Conservation (phyloP, 64 coral and sea anemone species). For the Dendronephthya gigantea region DNA sequence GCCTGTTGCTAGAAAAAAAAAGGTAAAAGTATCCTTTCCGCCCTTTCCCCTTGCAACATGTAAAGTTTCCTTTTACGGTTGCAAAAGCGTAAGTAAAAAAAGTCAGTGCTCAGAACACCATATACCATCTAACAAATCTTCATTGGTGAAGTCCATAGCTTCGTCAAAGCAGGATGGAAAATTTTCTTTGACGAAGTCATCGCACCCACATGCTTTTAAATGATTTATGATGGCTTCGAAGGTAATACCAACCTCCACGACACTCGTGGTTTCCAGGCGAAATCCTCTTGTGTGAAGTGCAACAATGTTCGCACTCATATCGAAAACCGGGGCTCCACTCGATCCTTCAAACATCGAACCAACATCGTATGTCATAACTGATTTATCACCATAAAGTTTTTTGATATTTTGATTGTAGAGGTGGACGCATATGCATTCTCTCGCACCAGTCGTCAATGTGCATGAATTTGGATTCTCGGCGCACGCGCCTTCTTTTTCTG, state of each 20-base stretch:
- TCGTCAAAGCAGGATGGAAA: background rate
- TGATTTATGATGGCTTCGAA: background rate
- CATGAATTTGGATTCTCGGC: background rate
- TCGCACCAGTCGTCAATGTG: background rate
- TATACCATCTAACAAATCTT: too few species aligned
- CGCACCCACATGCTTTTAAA: background rate
- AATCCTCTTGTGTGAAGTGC: background rate
- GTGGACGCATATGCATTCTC: background rate
- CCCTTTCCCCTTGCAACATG: too few species aligned
- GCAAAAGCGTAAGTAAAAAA: too few species aligned
- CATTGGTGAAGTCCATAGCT: too few species aligned
- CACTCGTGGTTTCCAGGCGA: background rate
- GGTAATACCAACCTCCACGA: background rate
- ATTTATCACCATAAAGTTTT: background rate
- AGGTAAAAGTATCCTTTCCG: too few species aligned
- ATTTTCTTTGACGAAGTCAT: background rate
- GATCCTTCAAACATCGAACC: background rate
- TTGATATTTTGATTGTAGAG: background rate
- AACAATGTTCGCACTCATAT: background rate
- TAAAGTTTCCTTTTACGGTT: too few species aligned
- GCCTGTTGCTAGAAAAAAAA: too few species aligned
- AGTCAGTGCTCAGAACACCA: too few species aligned
- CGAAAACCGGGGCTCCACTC: background rate
- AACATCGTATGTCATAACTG: background rate
- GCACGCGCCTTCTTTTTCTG: background rate